A percentile compares a stretch with the other conserved stretches of the same genome.
phyloP scores from a whole-genome alignment of 2,113 vertebrate species.

The Pelecanoides urinatrix region DNA sequence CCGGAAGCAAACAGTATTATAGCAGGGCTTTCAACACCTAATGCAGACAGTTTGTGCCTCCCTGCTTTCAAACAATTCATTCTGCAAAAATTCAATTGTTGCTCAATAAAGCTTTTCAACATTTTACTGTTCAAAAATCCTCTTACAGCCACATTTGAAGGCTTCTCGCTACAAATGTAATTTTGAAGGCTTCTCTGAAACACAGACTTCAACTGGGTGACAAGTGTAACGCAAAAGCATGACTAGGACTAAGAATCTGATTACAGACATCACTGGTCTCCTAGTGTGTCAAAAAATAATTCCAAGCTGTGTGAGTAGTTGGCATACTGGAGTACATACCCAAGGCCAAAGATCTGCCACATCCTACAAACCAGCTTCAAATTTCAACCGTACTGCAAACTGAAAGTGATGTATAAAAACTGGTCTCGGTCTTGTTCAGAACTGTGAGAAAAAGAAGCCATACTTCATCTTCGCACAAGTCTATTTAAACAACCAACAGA shows the following conservation, averaged over 20 bases:
- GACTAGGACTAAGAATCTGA: not conserved
- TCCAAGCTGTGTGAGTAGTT: not conserved
- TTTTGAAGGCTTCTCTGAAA: not conserved
- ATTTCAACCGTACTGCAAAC: not conserved
- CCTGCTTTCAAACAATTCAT: not conserved
- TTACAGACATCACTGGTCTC: not conserved
- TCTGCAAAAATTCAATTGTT: not conserved
- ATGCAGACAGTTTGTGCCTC: not conserved
- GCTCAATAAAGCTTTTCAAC: not conserved
- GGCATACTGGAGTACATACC: not conserved
- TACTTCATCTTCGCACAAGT: not conserved
- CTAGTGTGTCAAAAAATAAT: not conserved
- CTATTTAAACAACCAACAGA: not conserved
- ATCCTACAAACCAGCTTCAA: not conserved
- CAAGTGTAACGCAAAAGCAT: not conserved
- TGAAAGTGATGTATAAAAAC: not conserved
- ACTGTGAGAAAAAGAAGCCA: not conserved
- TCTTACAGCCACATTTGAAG: not conserved
- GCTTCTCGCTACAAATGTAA: not conserved
- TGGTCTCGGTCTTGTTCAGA: not conserved
- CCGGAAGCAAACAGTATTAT: not conserved
- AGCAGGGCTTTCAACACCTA: not conserved
- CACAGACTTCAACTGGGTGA: not conserved
- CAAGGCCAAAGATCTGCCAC: not conserved
- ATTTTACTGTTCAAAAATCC: not conserved